phyloP scores from a whole-genome alignment of 92 coral and sea anemone genomes.

The Phenganax marumi region DNA sequence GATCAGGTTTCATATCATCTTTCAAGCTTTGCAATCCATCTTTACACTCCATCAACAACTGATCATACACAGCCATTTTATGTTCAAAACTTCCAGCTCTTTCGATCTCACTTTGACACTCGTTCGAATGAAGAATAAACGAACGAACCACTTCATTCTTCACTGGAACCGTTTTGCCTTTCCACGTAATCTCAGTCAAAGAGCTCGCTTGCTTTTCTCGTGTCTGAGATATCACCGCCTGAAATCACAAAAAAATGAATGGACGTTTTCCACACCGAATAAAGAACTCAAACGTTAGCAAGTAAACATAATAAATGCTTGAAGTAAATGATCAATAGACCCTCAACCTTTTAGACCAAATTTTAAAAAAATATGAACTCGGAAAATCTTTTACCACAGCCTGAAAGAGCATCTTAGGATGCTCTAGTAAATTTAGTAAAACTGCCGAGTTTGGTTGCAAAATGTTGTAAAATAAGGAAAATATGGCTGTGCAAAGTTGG shows the following conservation, averaged over 20 bases:
- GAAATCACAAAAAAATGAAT: not conserved
- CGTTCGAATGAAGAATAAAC: constrained; percentile 87
- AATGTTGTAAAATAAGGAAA: no score
- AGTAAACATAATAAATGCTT: no score
- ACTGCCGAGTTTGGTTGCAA: no score
- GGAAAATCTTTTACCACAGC: no score
- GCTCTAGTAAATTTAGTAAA: no score
- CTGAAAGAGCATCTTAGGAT: not conserved
- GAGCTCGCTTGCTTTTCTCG: constrained; percentile 93
- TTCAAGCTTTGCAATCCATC: constrained; percentile 93
- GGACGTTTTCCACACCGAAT: not conserved
- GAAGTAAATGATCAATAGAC: no score
- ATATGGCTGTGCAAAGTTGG: no score
- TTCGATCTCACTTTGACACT: constrained; percentile 78
- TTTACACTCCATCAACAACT: constrained; percentile 92
- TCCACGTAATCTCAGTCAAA: constrained; percentile 92
- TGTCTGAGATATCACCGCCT: constrained; percentile 96
- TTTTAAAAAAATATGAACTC: no score
- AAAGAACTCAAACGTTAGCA: no score
- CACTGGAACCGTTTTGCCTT: constrained; percentile 81
- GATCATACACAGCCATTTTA: constrained; percentile 89
- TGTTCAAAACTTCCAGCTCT: constrained; percentile 81
- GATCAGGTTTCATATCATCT: constrained; percentile 88
- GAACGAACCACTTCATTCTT: constrained; percentile 93
- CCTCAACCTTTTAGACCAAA: no score